Percentiles rank a stretch among this genome's conserved stretches.
These are phyloP conservation scores for Drosophila santomea DNA, from an alignment of 1,140 invertebrate species.

Conservation along the genomic window DNA sequence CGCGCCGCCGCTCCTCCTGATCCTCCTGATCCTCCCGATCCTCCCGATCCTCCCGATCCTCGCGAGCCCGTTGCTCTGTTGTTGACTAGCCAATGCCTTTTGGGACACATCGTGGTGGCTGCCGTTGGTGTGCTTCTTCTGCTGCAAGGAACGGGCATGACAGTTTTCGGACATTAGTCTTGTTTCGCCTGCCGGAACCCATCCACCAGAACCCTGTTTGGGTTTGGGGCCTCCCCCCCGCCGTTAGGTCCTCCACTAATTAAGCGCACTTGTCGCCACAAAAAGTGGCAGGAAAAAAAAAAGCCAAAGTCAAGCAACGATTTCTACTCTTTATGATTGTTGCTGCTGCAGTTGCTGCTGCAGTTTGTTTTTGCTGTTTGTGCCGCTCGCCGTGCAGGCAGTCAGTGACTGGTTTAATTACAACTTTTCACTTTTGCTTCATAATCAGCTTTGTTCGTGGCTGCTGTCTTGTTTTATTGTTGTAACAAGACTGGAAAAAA, in stretches of 20 bases:
- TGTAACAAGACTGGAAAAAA: constrained; percentile 53
- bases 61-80: constrained; percentile 38
- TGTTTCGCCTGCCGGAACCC: constrained; percentile 73
- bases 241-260: constrained; percentile 57
- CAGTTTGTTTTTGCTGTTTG: constrained; percentile 58
- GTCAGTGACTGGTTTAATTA: constrained; percentile 80
- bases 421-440: constrained; percentile 82
- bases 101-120: constrained; percentile 70
- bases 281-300: constrained; percentile 39
- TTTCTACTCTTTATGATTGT: constrained; percentile 80
- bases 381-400: constrained; percentile 50
- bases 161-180: constrained; percentile 67
- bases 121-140: constrained; percentile 46
- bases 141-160: constrained; percentile 38
- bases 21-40: constrained; percentile 32
- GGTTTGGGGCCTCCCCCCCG: not conserved
- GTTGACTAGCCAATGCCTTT: constrained; percentile 83
- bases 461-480: constrained; percentile 50
- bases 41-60: constrained; percentile 30
- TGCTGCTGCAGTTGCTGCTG: constrained; percentile 34
- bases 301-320: constrained; percentile 56
- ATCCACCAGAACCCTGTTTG: constrained; percentile 39
- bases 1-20: constrained; percentile 45
- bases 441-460: constrained; percentile 70
- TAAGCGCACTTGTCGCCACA: constrained; percentile 76